phyloP scores from a whole-genome alignment of 2,888 invertebrate species.

The Sinhomidia bicolor region DNA sequence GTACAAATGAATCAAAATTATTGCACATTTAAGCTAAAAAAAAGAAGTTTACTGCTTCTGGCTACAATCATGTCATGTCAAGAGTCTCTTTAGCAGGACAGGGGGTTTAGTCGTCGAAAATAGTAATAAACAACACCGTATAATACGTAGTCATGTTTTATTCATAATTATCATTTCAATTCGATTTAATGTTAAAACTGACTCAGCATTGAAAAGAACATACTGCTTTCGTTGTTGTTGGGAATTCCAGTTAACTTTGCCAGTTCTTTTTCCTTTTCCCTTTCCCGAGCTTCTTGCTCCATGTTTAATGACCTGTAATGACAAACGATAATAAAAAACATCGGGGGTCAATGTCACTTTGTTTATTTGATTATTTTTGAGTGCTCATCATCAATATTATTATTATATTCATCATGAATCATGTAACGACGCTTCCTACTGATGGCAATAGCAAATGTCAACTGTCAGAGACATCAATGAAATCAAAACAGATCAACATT shows the following conservation, averaged over 20 bases:
- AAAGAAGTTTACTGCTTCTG: too few relatives aligned
- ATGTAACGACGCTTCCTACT: too few relatives aligned
- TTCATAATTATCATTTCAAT: neutral
- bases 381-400: neutral
- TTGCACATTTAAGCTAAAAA: too few relatives aligned
- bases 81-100: too few relatives aligned
- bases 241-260: constrained; percentile 86
- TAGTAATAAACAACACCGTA: too few relatives aligned
- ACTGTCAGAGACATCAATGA: neutral
- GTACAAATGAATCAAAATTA: too few relatives aligned
- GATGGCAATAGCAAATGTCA: too few relatives aligned
- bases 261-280: constrained; percentile 88
- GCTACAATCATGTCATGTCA: too few relatives aligned
- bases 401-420: neutral
- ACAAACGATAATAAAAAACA: constrained; percentile 44
- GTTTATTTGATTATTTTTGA: neutral
- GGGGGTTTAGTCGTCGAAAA: too few relatives aligned
- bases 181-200: neutral
- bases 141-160: neutral
- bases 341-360: constrained; percentile 53
- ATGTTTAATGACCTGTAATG: constrained; percentile 93
- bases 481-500: neutral
- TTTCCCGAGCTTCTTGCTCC: constrained; percentile 95
- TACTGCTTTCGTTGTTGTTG: constrained; percentile 83
- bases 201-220: constrained; percentile 60